phyloP scores from a whole-genome alignment of 2,888 invertebrate genomes.

The Coelinius sp. region DNA sequence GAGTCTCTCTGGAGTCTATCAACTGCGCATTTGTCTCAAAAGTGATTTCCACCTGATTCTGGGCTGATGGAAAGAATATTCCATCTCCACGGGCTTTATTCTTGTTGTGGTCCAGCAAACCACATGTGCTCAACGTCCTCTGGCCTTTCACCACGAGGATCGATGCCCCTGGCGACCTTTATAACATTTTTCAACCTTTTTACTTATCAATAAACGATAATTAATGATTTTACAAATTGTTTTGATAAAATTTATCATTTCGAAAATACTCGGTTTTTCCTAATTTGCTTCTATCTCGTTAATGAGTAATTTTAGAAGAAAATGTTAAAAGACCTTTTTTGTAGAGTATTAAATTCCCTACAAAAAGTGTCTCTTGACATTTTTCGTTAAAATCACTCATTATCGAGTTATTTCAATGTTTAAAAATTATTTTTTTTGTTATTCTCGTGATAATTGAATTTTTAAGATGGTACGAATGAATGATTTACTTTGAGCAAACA shows the following conservation, averaged over 20 bases:
- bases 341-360: too few relatives aligned
- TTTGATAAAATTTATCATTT: constrained; percentile 8
- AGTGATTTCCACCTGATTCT: constrained; percentile 75
- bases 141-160: constrained; percentile 87
- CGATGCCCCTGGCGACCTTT: constrained; percentile 78
- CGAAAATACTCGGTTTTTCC: too few relatives aligned
- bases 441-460: background rate
- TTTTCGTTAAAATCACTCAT: too few relatives aligned
- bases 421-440: background rate
- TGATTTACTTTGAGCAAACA: constrained; percentile 81
- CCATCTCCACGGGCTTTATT: constrained; percentile 74
- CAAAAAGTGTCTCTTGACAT: too few relatives aligned
- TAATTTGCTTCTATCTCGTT: too few relatives aligned
- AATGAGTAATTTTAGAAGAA: too few relatives aligned
- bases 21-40: constrained; percentile 75
- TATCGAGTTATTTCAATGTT: too few relatives aligned
- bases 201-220: too few relatives aligned
- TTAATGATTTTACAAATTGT: too few relatives aligned
- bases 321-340: too few relatives aligned
- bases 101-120: constrained; percentile 80
- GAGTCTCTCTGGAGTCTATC: constrained; percentile 59
- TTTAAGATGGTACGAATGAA: background rate
- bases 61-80: constrained; percentile 72
- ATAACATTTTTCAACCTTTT: constrained; percentile 42
- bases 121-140: constrained; percentile 83